Evolutionary conservation across 2,888 invertebrate species (phyloP).

Genomic region (Caenorhabditis sp.): DNA sequence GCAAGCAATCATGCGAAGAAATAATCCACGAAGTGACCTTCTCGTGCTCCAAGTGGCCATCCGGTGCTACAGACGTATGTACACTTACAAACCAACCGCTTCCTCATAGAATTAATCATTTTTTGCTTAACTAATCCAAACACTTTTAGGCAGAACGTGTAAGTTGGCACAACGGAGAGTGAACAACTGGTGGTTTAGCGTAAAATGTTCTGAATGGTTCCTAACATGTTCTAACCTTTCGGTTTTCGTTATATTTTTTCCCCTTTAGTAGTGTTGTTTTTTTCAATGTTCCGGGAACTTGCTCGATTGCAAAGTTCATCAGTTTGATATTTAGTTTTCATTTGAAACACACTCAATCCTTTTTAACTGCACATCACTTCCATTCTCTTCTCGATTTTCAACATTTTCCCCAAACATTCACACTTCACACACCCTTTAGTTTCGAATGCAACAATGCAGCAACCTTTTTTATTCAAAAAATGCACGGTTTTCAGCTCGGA

Average conservation of each 20-base stretch:
- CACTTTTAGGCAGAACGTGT: slow-evolving; percentile 54
- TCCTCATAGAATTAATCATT: background rate
- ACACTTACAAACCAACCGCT: too few relatives aligned
- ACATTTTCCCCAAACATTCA: slow-evolving; percentile 3
- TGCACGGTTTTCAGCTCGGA: slow-evolving; percentile 61
- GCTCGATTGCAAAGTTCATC: background rate
- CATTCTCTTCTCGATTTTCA: background rate
- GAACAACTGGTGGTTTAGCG: slow-evolving; percentile 33
- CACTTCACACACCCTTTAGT: slow-evolving; percentile 29
- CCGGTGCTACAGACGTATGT: slow-evolving; percentile 71
- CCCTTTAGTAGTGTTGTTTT: slow-evolving; percentile 45
- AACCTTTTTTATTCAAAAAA: background rate
- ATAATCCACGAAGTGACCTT: slow-evolving; percentile 67
- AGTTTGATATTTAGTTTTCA: background rate
- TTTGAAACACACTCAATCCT: background rate
- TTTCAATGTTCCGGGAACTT: background rate
- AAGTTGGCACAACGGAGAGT: slow-evolving; percentile 39
- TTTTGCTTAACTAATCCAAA: slow-evolving; percentile 27
- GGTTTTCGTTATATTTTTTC: slow-evolving; percentile 7
- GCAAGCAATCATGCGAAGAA: slow-evolving; percentile 68
- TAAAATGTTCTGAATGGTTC: slow-evolving; percentile 28
- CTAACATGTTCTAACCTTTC: slow-evolving; percentile 22
- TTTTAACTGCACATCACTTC: slow-evolving; percentile 17
- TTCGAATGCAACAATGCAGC: background rate
- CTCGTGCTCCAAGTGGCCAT: slow-evolving; percentile 71